Evolutionary conservation across 2,888 invertebrate genomes (phyloP).

Genomic region (Augiades crinisus): DNA sequence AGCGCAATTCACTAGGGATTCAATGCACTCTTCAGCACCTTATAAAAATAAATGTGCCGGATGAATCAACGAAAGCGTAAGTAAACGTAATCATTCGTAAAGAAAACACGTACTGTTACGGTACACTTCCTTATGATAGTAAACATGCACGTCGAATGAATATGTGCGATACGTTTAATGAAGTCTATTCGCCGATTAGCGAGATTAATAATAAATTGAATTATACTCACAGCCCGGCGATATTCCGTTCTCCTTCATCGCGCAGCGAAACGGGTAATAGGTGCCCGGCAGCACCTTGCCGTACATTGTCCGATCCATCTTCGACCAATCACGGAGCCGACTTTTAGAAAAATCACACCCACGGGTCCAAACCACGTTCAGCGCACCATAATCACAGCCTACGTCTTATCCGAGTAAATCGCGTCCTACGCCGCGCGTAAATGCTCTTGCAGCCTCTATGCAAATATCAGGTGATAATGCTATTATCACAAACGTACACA

Average conservation of each 20-base stretch:
- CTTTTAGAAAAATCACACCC: slow-evolving; percentile 71
- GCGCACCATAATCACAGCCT: slow-evolving; percentile 76
- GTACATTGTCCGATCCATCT: slow-evolving; percentile 95
- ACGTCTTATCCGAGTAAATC: slow-evolving; percentile 56
- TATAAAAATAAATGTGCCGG: slow-evolving; percentile 56
- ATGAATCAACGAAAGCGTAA: slow-evolving; percentile 43
- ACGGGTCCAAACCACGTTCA: slow-evolving; percentile 60
- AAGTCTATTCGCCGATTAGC: not conserved
- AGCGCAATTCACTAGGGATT: slow-evolving; percentile 36
- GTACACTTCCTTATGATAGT: slow-evolving; percentile 36
- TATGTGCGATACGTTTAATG: not conserved
- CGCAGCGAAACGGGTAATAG: slow-evolving; percentile 92
- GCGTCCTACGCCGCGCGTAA: slow-evolving; percentile 40
- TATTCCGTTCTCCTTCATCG: slow-evolving; percentile 89
- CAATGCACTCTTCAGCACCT: slow-evolving; percentile 49
- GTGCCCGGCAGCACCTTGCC: slow-evolving; percentile 92
- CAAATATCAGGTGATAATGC: slow-evolving; percentile 27
- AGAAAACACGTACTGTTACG: slow-evolving; percentile 38
- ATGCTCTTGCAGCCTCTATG: slow-evolving; percentile 46
- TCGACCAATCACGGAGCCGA: slow-evolving; percentile 64
- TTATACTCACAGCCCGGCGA: slow-evolving; percentile 92
- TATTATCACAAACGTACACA: not conserved
- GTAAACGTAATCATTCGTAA: slow-evolving; percentile 43
- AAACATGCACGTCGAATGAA: slow-evolving; percentile 39
- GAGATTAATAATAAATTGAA: slow-evolving; percentile 37